Conservation (phyloP, 2,113 vertebrate genomes). For the Atherinomorus stipes region DNA sequence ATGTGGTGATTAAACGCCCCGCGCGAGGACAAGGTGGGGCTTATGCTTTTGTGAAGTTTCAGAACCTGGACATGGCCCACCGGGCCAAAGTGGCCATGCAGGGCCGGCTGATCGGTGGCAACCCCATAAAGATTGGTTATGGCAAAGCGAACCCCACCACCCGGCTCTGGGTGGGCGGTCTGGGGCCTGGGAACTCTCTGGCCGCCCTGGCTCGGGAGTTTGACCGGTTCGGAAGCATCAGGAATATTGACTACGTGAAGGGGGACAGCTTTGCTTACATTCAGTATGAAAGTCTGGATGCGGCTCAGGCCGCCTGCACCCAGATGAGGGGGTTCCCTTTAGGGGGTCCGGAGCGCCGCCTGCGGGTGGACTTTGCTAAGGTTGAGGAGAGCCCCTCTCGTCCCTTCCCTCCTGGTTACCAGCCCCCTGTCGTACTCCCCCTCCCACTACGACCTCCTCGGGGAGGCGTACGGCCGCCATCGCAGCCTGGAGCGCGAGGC, state of each 20-base stretch:
- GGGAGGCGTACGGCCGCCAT: slow-evolving; percentile 89
- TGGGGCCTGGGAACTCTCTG: slow-evolving; percentile 91
- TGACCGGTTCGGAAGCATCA: slow-evolving; percentile 96
- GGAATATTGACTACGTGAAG: slow-evolving; percentile 97
- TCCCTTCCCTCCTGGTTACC: slow-evolving; percentile 86
- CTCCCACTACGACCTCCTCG: slow-evolving; percentile 88
- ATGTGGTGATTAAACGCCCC: slow-evolving; percentile 96
- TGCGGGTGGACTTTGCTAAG: slow-evolving; percentile 97
- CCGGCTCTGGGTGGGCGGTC: slow-evolving; percentile 95
- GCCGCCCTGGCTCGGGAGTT: slow-evolving; percentile 95
- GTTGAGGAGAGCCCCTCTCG: slow-evolving; percentile 88
- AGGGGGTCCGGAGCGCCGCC: slow-evolving; percentile 89
- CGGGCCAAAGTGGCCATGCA: slow-evolving; percentile 98
- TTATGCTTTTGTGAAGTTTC: slow-evolving; percentile 98
- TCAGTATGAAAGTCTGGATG: slow-evolving; percentile 97
- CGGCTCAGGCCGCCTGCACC: slow-evolving; percentile 93
- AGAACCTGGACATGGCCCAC: slow-evolving; percentile 98
- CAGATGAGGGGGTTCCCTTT: slow-evolving; percentile 97
- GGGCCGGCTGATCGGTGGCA: slow-evolving; percentile 91
- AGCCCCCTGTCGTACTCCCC: slow-evolving; percentile 83
- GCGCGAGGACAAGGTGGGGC: slow-evolving; percentile 92
- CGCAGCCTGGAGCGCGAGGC: slow-evolving; percentile 91
- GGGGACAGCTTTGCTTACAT: slow-evolving; percentile 98
- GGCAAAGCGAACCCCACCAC: slow-evolving; percentile 98
- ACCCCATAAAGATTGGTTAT: slow-evolving; percentile 96